Evolutionary conservation across 2,113 vertebrate species (phyloP), one percentile per base, ranked within the genome.

Genomic region (Larimichthys crocea): DNA sequence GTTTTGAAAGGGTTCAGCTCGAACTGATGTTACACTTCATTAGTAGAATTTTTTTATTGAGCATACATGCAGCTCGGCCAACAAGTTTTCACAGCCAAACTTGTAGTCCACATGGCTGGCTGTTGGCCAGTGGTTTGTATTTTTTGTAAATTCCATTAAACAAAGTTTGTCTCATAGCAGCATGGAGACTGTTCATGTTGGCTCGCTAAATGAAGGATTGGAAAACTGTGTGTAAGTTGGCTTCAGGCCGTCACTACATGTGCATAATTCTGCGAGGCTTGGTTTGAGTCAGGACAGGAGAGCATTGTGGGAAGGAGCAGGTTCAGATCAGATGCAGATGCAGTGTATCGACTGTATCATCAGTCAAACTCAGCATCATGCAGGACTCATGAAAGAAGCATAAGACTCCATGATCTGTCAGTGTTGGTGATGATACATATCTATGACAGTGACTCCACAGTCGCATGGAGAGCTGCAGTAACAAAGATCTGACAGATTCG

Each of bases 401-500:
- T n/a, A 15, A 61, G 67, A 65, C 74, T 44, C 62, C 62, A 14
- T 1, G 74, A 78, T 76, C 78, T 68, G 57, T 19, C 60, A 5
- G 65, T 81, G 55, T 66, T 65, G 26, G 57, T 56, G 60, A 44
- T 76, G 86, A 86, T 88, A 16, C 70, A 57, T 82, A 86, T 86
- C 82, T 76, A 44, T 53, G 53, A 53, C 31, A 8, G 65, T 11
- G 46, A 48, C 55, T 84, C 62, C 62, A 63, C 71, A 22, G 31
- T 46, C 59, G 10, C 57, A 60, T 0, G 20, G 56, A 64, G 79
- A 83, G 24, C 53, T 59, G 70, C 55, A 81, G 76, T 64, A 76
- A 88, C 63, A 73, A 74, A 90, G 87, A 91, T 90, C 90, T 69
- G 70, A 70, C 68, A 19, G 64, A 78, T 57, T 76, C 63, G 73